phyloP scores from a whole-genome alignment of 1,140 invertebrate species.

The Cardiocondyla obscurior region DNA sequence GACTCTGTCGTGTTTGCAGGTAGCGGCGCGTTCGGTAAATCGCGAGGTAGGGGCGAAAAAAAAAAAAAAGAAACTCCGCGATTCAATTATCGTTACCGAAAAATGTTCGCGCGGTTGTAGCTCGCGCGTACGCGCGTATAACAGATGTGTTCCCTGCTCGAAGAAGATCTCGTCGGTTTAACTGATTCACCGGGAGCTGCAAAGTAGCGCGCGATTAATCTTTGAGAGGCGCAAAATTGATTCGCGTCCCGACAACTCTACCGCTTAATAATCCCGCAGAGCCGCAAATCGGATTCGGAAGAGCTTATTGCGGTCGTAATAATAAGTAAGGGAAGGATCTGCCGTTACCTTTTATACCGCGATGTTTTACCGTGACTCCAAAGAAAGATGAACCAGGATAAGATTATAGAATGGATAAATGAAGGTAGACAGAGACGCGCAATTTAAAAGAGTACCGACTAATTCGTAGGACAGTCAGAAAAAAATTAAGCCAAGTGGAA shows the following conservation, averaged over 20 bases:
- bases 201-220: constrained; percentile 8
- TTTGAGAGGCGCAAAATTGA: constrained; percentile 23
- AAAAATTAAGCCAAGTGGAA: neutral
- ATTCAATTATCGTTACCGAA: neutral
- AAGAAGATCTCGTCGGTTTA: constrained; percentile 8
- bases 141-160: neutral
- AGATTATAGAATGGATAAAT: constrained; percentile 46
- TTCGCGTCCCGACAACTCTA: constrained; percentile 15
- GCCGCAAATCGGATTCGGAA: constrained; percentile 37
- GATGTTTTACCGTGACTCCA: neutral
- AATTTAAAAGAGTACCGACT: constrained; percentile 29
- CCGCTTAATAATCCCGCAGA: constrained; percentile 8
- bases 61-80: neutral
- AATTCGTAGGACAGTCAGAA: neutral
- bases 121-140: neutral
- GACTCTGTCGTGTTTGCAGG: neutral
- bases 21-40: neutral
- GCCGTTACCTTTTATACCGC: neutral
- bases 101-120: neutral
- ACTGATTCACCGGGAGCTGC: neutral
- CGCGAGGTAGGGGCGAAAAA: too few relatives aligned
- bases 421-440: neutral
- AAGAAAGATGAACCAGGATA: constrained; percentile 8
- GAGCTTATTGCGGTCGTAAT: constrained; percentile 35
- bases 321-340: constrained; percentile 28